Evolutionary conservation across 2,113 vertebrate genomes (phyloP).

Genomic region (Castor canadensis): DNA sequence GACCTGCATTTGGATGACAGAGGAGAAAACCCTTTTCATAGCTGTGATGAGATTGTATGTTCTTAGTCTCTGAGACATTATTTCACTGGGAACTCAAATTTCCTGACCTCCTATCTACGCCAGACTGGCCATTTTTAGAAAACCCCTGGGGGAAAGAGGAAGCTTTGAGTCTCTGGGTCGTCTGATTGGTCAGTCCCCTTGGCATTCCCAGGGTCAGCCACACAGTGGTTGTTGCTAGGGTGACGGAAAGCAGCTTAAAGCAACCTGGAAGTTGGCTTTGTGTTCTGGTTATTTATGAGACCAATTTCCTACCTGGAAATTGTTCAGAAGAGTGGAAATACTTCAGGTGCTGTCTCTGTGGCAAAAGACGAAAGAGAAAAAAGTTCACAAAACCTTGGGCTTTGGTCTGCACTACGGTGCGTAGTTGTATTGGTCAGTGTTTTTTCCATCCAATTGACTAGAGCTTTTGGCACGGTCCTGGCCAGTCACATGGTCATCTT

Average conservation of each 20-base stretch:
- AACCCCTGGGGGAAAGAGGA: conserved; percentile 13
- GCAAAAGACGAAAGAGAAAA: neutral
- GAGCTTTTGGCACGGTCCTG: neutral
- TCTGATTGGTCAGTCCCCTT: neutral
- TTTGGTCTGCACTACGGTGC: neutral
- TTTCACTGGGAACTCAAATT: conserved; percentile 18
- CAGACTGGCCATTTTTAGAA: conserved; percentile 31
- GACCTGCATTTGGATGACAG: neutral
- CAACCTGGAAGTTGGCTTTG: neutral
- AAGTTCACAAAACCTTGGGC: neutral
- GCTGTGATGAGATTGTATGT: neutral
- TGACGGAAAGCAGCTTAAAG: neutral
- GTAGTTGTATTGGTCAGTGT: neutral
- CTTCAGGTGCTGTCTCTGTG: neutral
- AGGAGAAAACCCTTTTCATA: conserved; percentile 4
- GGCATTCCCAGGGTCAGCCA: neutral
- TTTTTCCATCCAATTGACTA: neutral
- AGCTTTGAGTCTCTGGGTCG: neutral
- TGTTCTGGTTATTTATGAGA: neutral
- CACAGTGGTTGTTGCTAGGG: neutral
- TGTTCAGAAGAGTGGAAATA: neutral
- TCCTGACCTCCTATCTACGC: neutral
- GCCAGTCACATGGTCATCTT: neutral
- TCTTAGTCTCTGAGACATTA: neutral
- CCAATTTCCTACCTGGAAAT: neutral